Evolutionary conservation across 2,113 vertebrate species (phyloP).

Genomic region (Grammomys dolichurus): DNA sequence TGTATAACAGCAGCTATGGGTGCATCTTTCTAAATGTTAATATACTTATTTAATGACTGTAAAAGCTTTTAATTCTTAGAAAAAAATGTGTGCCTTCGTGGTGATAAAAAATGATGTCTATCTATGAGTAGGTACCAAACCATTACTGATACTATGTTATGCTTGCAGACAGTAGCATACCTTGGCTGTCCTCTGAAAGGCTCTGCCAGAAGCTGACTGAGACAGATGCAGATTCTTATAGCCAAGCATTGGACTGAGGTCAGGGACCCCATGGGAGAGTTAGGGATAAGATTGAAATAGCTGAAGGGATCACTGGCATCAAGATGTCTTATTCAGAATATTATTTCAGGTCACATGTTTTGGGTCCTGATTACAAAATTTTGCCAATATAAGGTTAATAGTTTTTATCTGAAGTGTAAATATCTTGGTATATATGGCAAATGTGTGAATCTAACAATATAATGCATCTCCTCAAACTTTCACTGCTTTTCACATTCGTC

Average conservation of each 20-base stretch:
- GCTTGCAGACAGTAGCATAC: no score
- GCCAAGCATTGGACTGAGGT: no score
- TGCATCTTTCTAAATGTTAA: constrained; percentile 49
- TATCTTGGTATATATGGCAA: background rate
- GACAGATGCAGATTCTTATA: no score
- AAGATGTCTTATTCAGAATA: background rate
- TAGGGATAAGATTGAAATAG: no score
- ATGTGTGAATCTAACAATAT: background rate
- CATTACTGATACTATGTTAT: no score
- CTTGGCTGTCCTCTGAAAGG: no score
- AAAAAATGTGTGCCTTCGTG: background rate
- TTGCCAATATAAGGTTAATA: background rate
- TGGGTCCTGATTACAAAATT: background rate
- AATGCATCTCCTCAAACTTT: background rate
- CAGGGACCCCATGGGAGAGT: no score
- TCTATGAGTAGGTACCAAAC: no score
- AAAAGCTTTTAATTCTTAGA: constrained; percentile 39
- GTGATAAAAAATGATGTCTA: background rate
- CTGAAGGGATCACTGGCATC: no score
- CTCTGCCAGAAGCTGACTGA: no score
- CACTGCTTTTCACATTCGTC: background rate
- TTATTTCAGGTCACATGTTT: background rate
- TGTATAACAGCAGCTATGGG: background rate
- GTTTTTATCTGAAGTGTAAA: background rate
- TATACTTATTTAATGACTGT: constrained; percentile 56